phyloP scores from a whole-genome alignment of 2,888 invertebrate species.

The Drosophila kuntzei region DNA sequence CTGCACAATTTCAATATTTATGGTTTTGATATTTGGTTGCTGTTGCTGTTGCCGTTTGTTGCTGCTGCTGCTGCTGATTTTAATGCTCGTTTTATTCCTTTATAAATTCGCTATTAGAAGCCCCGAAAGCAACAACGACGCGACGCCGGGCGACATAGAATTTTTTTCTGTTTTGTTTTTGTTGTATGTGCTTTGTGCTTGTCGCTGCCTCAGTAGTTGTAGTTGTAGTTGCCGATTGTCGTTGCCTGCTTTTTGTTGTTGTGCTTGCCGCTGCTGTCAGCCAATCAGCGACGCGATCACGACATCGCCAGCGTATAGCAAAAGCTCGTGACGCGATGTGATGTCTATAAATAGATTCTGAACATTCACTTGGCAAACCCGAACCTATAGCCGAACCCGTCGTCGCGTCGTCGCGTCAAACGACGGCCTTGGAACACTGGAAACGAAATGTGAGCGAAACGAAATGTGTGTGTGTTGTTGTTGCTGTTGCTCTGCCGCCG shows the following conservation, averaged over 20 bases:
- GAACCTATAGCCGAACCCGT: slow-evolving; percentile 45
- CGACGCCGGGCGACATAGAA: slow-evolving; percentile 75
- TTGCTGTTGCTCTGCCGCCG: too few species aligned
- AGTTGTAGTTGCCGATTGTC: slow-evolving; percentile 48
- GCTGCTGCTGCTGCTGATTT: slow-evolving; percentile 46
- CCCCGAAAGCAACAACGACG: slow-evolving; percentile 58
- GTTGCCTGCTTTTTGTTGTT: slow-evolving; percentile 42
- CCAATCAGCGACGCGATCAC: slow-evolving; percentile 64
- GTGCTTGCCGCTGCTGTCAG: slow-evolving; percentile 24
- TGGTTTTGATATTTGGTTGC: slow-evolving; percentile 25
- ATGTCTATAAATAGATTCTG: slow-evolving; percentile 65
- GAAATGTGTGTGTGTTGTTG: too few species aligned
- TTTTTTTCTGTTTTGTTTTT: slow-evolving; percentile 45
- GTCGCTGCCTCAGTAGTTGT: slow-evolving; percentile 51
- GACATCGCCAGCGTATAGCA: slow-evolving; percentile 60
- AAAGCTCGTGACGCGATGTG: slow-evolving; percentile 53
- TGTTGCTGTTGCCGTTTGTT: slow-evolving; percentile 28
- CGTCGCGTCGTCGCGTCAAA: slow-evolving; percentile 42
- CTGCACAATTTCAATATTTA: slow-evolving; percentile 64
- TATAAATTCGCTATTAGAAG: slow-evolving; percentile 72
- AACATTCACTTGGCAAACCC: slow-evolving; percentile 65
- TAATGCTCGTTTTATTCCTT: slow-evolving; percentile 76
- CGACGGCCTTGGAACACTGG: slow-evolving; percentile 62
- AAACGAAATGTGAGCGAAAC: slow-evolving; percentile 43
- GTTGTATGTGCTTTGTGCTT: slow-evolving; percentile 52